phyloP scores from a whole-genome alignment of 2,113 vertebrate genomes.

The Myocastor coypus region DNA sequence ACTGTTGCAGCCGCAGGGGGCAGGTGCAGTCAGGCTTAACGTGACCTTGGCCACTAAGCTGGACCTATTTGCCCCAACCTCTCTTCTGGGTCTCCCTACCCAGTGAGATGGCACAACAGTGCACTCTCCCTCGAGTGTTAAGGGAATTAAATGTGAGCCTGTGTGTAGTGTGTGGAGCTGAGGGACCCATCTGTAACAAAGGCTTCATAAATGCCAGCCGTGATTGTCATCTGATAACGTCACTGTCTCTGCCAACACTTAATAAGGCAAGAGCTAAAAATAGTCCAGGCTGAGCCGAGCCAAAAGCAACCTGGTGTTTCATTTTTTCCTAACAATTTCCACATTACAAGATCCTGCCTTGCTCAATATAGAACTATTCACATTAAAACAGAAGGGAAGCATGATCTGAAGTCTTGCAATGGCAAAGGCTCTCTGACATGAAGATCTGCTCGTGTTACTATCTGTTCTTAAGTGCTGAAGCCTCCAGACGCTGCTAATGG shows the following conservation, averaged over 20 bases:
- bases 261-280: conserved; percentile 60
- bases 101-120: rapidly evolving
- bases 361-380: not conserved
- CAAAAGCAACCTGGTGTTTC: not conserved
- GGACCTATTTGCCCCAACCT: not conserved
- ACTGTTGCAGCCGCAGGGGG: rapidly evolving
- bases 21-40: not conserved
- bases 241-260: not conserved
- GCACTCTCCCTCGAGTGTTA: rapidly evolving
- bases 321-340: conserved; percentile 47
- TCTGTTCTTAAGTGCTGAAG: rapidly evolving
- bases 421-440: not conserved
- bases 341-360: conserved; percentile 15
- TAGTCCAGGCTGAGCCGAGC: not conserved
- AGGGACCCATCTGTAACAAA: not conserved
- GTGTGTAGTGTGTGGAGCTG: not conserved
- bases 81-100: not conserved
- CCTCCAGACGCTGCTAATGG: not conserved
- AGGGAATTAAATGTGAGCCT: not conserved
- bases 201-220: not conserved
- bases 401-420: not conserved
- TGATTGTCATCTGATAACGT: not conserved
- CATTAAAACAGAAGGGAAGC: not conserved
- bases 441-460: not conserved
- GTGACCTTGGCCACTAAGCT: not conserved